Base-by-base conservation (phyloP, 2,888 invertebrate genomes). In the Ecdyonurus torrentis region DNA sequence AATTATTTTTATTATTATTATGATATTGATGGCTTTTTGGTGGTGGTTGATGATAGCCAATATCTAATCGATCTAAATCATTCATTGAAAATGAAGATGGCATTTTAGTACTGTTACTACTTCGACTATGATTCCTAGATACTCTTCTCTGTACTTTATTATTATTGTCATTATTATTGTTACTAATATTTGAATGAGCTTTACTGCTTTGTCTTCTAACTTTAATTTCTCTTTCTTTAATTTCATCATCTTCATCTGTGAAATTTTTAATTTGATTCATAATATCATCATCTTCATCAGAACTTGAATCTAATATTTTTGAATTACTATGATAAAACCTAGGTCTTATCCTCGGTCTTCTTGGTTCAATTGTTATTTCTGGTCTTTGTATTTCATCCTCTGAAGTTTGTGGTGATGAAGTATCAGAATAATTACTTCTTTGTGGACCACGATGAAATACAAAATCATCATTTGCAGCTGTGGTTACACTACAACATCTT, bases 401-500 rank as follows among this genome's bases (percentile, higher is more conserved):
- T n/a, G 55, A 55, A 55, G 7, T 55, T 66, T 70, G 65, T 63
- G 71, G 64, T 65, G 71, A 71, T 65, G 70, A 69, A 71, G 72
- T 69, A 61, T 67, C 67, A 65, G 5, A 62, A 23, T n/a, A 58
- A 62, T 67, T 73, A 72, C 72, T 73, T 72, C 60, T 70, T 63
- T 66, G 64, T 18, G 55, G 55, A 10, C 55, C 55, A 20, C 79
- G 79, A 67, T 77, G 82, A 70, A 81, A 83, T 67, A 83, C 82
- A 69, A 83, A 83, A 70, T 83, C 83, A 69, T 82, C 80, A 68
- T 82, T 83, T 24, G 83, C 83, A 66, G 81, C 81, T 0, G 83
- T 83, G 1, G 83, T 83, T 52, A 81, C 82, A 5, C 82, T 82
- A 66, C 77, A 80, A 58, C 78, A 78, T 67, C 80, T 79, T 68